A percentile compares a stretch with the other conserved stretches of the same genome.
Evolutionary conservation across 2,888 invertebrate species (phyloP).

Genomic region (Tenthredo amoena): DNA sequence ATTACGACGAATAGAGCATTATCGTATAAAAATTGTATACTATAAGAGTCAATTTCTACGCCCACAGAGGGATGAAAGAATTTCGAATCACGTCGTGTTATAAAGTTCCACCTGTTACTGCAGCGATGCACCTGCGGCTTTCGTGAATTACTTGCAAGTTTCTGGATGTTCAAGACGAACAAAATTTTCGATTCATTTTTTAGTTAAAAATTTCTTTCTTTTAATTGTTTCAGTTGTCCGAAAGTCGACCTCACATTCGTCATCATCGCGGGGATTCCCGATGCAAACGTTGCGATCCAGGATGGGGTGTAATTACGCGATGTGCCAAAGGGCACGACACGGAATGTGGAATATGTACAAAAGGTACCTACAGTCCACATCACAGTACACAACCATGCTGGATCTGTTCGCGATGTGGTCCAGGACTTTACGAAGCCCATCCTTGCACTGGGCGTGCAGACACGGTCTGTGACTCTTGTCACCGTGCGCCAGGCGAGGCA

Average conservation of each 20-base stretch:
- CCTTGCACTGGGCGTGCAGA: slow-evolving; percentile 74
- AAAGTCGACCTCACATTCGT: slow-evolving; percentile 71
- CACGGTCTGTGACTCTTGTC: slow-evolving; percentile 77
- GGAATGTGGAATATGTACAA: slow-evolving; percentile 73
- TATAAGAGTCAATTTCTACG: not conserved
- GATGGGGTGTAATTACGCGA: slow-evolving; percentile 74
- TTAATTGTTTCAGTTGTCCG: slow-evolving; percentile 67
- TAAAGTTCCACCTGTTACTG: slow-evolving; percentile 4
- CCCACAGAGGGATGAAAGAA: not conserved
- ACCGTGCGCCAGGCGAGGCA: slow-evolving; percentile 66
- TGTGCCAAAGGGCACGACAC: slow-evolving; percentile 74
- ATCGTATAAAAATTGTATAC: not conserved
- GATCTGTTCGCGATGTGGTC: slow-evolving; percentile 77
- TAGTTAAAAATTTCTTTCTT: not conserved
- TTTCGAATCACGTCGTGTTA: not conserved
- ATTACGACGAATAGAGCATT: not conserved
- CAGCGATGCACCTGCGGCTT: not conserved
- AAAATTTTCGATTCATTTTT: not conserved
- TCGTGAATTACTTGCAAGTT: not conserved
- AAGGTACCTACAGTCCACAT: slow-evolving; percentile 76
- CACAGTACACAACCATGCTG: slow-evolving; percentile 76
- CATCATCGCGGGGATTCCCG: slow-evolving; percentile 72
- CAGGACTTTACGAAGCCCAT: slow-evolving; percentile 77
- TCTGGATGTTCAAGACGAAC: not conserved
- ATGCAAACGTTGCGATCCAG: slow-evolving; percentile 77